Evolutionary conservation across 2,888 invertebrate genomes (phyloP).

Genomic region (Ctena decussata): DNA sequence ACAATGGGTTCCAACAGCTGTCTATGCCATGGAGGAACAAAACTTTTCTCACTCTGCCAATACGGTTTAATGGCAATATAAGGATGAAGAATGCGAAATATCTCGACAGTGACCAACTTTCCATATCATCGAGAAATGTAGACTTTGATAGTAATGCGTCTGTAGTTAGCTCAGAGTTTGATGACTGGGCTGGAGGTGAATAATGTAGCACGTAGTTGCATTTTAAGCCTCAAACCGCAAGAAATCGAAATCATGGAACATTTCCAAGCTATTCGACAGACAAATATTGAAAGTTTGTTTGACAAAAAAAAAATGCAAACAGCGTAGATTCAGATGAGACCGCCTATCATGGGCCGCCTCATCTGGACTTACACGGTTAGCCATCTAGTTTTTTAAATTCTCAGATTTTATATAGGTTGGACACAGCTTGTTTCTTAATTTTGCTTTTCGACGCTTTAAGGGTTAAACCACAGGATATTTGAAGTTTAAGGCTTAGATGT

Average conservation of each 20-base stretch:
- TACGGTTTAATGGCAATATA: slow-evolving; percentile 39
- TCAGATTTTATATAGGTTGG: too few relatives aligned
- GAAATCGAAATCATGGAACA: background rate
- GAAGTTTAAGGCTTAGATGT: too few relatives aligned
- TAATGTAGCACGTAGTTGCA: too few relatives aligned
- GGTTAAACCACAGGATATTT: too few relatives aligned
- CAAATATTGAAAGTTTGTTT: slow-evolving; percentile 26
- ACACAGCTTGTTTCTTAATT: too few relatives aligned
- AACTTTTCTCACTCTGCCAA: slow-evolving; percentile 54
- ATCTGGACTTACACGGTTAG: too few relatives aligned
- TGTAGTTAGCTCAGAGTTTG: background rate
- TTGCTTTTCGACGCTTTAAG: too few relatives aligned
- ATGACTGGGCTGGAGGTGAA: background rate
- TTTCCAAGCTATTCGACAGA: slow-evolving; percentile 49
- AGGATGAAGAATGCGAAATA: background rate
- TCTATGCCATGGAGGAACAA: slow-evolving; percentile 64
- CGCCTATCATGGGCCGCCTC: too few relatives aligned
- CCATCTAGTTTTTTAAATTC: too few relatives aligned
- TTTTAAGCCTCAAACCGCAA: too few relatives aligned
- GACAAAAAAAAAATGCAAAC: too few relatives aligned
- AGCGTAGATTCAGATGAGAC: too few relatives aligned
- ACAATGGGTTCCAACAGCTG: slow-evolving; percentile 52
- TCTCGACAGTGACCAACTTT: background rate
- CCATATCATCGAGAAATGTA: background rate
- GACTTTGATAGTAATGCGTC: background rate